phyloP scores from a whole-genome alignment of 2,888 invertebrate species.

The Torymus aiolomorphi region DNA sequence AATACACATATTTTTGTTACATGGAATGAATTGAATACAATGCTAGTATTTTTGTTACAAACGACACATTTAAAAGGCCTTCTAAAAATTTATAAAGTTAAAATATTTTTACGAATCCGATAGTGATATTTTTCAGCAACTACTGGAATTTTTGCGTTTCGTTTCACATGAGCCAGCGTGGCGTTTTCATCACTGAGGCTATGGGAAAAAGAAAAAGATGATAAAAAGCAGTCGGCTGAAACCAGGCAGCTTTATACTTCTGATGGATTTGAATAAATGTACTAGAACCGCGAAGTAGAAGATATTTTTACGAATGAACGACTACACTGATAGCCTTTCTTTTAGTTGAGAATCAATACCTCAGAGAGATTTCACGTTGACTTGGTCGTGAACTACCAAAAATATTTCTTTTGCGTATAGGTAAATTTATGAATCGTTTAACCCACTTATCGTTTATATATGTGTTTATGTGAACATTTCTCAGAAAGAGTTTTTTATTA shows the following conservation, averaged over 20 bases:
- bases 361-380: slow-evolving; percentile 22
- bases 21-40: no score
- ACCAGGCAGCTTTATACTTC: slow-evolving; percentile 36
- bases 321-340: slow-evolving; percentile 41
- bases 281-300: slow-evolving; percentile 45
- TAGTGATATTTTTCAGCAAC: neutral
- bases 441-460: no score
- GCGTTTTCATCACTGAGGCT: neutral
- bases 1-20: no score
- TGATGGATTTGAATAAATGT: slow-evolving; percentile 54
- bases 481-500: no score
- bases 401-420: no score
- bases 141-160: no score
- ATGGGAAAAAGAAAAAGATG: slow-evolving; percentile 36
- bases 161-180: neutral
- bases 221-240: slow-evolving; percentile 42
- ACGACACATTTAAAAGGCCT: no score
- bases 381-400: slow-evolving; percentile 4
- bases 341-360: slow-evolving; percentile 35
- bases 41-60: no score
- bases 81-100: no score
- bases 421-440: no score
- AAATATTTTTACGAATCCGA: no score
- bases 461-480: no score
- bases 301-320: slow-evolving; percentile 45